Evolutionary conservation across 1,140 invertebrate species (phyloP).

Genomic region (Apis cerana): DNA sequence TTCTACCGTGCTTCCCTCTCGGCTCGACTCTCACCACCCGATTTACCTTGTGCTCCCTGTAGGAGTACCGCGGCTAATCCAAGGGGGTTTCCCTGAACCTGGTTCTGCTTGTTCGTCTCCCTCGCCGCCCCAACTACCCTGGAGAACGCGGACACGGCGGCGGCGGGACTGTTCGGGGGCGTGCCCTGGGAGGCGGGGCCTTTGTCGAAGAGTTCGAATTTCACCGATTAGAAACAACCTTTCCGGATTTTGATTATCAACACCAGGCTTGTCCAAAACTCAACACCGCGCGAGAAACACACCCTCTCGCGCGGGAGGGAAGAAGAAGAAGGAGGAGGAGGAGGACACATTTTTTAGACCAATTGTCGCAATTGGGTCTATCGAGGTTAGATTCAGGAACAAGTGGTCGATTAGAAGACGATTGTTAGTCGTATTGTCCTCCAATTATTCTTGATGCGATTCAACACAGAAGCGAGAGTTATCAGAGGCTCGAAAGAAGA

Average conservation of each 20-base stretch:
- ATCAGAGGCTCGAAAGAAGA: background rate
- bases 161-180: slow-evolving; percentile 75
- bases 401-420: background rate
- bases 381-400: background rate
- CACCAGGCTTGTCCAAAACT: background rate
- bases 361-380: slow-evolving; percentile 26
- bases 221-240: slow-evolving; percentile 37
- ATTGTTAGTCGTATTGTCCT: background rate
- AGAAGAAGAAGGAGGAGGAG: too few species aligned
- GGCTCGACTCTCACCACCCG: background rate
- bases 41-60: slow-evolving; percentile 80
- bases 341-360: slow-evolving; percentile 6
- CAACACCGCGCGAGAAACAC: slow-evolving; percentile 11
- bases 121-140: slow-evolving; percentile 69
- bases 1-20: slow-evolving; percentile 24
- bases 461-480: background rate
- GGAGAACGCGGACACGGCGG: slow-evolving; percentile 74
- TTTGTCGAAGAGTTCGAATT: slow-evolving; percentile 53
- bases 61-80: slow-evolving; percentile 79
- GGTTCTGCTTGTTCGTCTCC: slow-evolving; percentile 70
- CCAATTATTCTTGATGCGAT: background rate
- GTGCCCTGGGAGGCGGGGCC: slow-evolving; percentile 76
- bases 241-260: background rate
- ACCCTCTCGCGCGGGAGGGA: background rate
- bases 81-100: slow-evolving; percentile 71